Evolutionary conservation across 2,113 vertebrate species (phyloP), one percentile per base, ranked within the genome.

Genomic region (Pachyramphus minor): DNA sequence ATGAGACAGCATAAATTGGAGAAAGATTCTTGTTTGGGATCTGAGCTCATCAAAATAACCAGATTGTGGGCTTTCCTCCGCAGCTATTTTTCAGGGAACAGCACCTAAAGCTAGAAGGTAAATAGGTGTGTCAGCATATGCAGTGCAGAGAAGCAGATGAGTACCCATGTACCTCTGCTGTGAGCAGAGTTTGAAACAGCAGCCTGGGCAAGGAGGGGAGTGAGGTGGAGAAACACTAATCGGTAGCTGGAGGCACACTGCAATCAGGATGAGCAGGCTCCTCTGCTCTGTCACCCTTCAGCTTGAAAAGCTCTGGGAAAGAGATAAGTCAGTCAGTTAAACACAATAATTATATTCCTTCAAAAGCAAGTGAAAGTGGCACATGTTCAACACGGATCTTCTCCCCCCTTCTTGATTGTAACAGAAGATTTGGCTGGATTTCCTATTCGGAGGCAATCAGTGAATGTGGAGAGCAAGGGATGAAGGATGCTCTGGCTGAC

Each of bases 371-470:
- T 92, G 67, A 85, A 89, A 95, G 87, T 63, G 90, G 73, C 90
- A 87, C 59, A 33, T 75, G 87, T 89, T 94, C 87, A 60, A 84
- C 96, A 82, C 25, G 2, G 56, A 75, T 87, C 52, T 95, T 81
- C 85, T 82, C 82, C 89, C 84, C 64, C 10, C 11, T 79, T 50
- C 86, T 91, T 92, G 93, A 97, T 96, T 64, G 35, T 84, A 96
- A 90, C 83, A 95, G 89, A 90, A 96, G 90, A 95, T 97, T 97
- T 92, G 84, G 94, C 94, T 42, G 78, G 94, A 97, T 98, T 97
- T 97, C 91, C 93, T 93, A 84, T 98, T 97, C 94, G 88, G 89
- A 94, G 74, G 89, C 94, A 97, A 96, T 97, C 97, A 96, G 93
- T 25, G 89, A 93, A 37, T n/a, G 60, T 67, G 93, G 79, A 93